Percentiles rank a stretch among this genome's conserved stretches.
Conservation (phyloP, 2,888 invertebrate genomes). For the Xylota segnis region DNA sequence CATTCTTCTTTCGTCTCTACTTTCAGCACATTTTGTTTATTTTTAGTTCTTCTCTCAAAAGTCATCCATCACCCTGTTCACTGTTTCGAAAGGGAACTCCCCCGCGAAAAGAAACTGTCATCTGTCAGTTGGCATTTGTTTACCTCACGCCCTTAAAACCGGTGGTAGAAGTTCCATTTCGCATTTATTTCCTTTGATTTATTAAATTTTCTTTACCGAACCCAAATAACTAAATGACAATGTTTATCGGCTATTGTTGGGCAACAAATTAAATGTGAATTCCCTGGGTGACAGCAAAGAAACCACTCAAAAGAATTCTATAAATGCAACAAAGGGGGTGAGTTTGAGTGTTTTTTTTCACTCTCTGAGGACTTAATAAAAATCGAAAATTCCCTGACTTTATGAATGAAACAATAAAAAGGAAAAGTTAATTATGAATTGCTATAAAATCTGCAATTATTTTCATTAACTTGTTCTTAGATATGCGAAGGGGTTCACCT, state of each 20-base stretch:
- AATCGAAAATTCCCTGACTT: conserved; percentile 42
- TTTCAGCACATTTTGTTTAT: too few species aligned
- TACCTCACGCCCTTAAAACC: conserved; percentile 53
- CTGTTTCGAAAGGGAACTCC: neutral
- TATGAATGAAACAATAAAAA: conserved; percentile 55
- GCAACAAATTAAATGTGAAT: neutral
- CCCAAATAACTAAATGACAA: neutral
- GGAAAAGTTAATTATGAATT: conserved; percentile 14
- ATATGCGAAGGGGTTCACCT: conserved; percentile 8
- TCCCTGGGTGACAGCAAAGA: neutral
- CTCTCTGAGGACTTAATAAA: conserved; percentile 1
- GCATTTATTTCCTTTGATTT: neutral
- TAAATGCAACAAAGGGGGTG: conserved; percentile 38
- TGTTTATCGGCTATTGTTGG: neutral
- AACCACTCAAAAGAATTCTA: neutral
- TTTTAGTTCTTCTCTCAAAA: too few species aligned
- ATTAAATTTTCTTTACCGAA: neutral
- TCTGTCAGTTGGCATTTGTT: conserved; percentile 57
- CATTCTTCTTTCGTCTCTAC: too few species aligned
- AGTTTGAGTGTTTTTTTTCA: conserved; percentile 10
- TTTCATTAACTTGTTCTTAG: neutral
- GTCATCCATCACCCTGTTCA: conserved; percentile 34
- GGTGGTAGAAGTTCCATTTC: conserved; percentile 5
- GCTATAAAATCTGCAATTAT: conserved; percentile 17
- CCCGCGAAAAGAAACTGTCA: conserved; percentile 25